Evolutionary conservation across 2,797 vertebrate genomes (phyloP).

Genomic region (Tachyglossus aculeatus): DNA sequence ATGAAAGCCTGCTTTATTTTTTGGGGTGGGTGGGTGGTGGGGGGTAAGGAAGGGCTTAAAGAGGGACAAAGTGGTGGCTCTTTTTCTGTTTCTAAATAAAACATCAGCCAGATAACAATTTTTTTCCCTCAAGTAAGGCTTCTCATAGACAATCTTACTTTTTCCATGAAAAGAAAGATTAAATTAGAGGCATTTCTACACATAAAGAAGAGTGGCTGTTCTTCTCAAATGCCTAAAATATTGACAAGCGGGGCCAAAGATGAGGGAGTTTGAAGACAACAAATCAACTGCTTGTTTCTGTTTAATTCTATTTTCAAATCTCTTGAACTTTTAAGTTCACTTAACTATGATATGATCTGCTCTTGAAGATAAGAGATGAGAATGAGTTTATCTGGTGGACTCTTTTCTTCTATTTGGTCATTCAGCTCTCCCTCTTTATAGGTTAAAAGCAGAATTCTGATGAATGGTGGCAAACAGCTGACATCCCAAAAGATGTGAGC

Average conservation of each 20-base stretch:
- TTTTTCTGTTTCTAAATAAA: neutral
- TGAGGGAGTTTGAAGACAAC: no score
- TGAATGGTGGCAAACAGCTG: slow-evolving; percentile 22
- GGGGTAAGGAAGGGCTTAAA: neutral
- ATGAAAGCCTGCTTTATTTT: neutral
- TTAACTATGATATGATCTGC: neutral
- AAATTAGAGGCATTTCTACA: no score
- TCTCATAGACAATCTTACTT: neutral
- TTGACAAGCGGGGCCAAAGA: no score
- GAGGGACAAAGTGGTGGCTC: neutral
- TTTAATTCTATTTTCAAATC: slow-evolving; percentile 11
- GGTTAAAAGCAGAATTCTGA: slow-evolving; percentile 6
- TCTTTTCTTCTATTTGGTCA: slow-evolving; percentile 13
- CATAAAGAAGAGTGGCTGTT: no score
- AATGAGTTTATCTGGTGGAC: neutral
- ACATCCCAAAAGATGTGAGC: slow-evolving; percentile 36
- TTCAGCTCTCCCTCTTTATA: slow-evolving; percentile 30
- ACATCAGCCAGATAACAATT: neutral
- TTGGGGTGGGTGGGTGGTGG: no score
- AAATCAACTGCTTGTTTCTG: no score
- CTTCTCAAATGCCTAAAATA: no score
- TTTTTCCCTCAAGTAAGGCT: slow-evolving; percentile 7
- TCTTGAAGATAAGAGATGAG: slow-evolving; percentile 23
- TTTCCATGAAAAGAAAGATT: slow-evolving; percentile 30
- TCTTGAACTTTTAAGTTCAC: neutral